Base-by-base conservation (phyloP, 2,888 invertebrate species). In the Clanis bilineata region DNA sequence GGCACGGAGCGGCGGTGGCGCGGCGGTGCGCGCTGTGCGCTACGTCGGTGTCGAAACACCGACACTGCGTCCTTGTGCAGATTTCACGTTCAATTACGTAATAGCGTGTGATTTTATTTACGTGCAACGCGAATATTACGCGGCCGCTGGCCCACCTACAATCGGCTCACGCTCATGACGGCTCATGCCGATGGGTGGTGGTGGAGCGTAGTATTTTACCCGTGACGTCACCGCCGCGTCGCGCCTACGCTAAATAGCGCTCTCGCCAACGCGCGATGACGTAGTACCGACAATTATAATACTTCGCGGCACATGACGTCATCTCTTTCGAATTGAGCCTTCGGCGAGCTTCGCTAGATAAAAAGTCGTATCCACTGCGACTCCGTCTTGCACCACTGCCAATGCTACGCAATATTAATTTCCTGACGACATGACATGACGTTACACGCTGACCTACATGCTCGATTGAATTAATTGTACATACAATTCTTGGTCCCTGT, bases 41-140 rank as follows among this genome's bases (percentile, higher is more conserved):
- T 21, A 10, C 44, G 4, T 10, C 65, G 70, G 73, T 90, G 86
- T 87, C 73, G 87, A 88, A 90, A 90, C 78, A 65, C 74, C 68
- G 68, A 71, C 74, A 71, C 70, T 64, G 78, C 76, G 89, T 87
- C 90, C 88, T 90, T 89, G 90, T 76, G 80, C 81, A 85, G 83
- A 89, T 88, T 89, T 90, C 86, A 87, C 85, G 86, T 88, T 82
- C 82, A 82, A 82, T 90, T 87, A 83, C 88, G 85, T 86, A 88
- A 88, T 69, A 68, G 72, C 69, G 68, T 75, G 73, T 68, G 71
- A 79, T 81, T 83, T 80, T 83, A 84, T 84, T 84, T 83, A 84
- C 84, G 82, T 79, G 77, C 73, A 69, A 69, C 72, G 73, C 67
- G 72, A 75, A 70, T 72, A 72, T 75, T 78, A 78, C 78, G 77